These are phyloP conservation scores for Diogma glabrata DNA, from an alignment of 2,888 invertebrate genomes.

Conservation along the genomic window DNA sequence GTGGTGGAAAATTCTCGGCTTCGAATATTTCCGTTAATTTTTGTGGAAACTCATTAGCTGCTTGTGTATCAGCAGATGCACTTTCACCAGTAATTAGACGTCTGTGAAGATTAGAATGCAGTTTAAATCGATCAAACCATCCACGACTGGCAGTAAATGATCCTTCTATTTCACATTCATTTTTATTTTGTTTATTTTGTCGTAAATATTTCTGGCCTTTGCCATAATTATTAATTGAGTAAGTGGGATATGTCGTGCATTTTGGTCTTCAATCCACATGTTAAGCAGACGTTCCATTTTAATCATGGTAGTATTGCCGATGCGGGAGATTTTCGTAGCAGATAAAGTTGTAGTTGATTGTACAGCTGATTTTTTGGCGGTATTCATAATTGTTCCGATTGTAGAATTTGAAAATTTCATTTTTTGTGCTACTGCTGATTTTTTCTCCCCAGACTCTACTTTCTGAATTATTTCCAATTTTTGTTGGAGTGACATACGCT, in stretches of 20 bases:
- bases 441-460: too few species aligned
- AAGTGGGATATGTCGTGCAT: background rate
- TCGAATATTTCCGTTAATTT: background rate
- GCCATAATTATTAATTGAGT: background rate
- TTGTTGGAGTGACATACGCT: too few species aligned
- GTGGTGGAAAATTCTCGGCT: background rate
- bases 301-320: background rate
- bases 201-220: background rate
- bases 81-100: background rate
- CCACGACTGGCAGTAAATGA: slow-evolving; percentile 1
- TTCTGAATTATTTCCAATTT: too few species aligned
- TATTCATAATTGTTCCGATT: too few species aligned
- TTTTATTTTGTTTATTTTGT: too few species aligned
- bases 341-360: background rate
- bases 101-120: background rate
- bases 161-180: background rate
- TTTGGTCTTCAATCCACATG: background rate
- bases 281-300: slow-evolving; percentile 2
- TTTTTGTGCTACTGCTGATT: too few species aligned
- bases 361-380: too few species aligned
- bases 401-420: too few species aligned
- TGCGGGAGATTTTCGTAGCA: background rate
- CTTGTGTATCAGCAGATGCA: background rate
- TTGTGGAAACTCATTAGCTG: background rate
- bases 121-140: background rate